phyloP scores from a whole-genome alignment of 1,140 invertebrate species.

The Cheumatopsyche charites region DNA sequence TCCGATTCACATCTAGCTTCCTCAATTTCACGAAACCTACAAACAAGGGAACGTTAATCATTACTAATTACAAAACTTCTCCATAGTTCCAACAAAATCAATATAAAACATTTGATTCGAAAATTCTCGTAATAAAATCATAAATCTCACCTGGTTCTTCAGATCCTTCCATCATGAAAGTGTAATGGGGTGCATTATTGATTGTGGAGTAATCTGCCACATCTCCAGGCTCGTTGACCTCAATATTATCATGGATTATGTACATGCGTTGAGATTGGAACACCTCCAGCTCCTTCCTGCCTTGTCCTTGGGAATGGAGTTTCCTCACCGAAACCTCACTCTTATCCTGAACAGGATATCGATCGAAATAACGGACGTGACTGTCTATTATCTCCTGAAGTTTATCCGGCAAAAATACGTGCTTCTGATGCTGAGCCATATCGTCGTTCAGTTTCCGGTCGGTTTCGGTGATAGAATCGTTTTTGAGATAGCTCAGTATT shows the following conservation, averaged over 20 bases:
- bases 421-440: conserved; percentile 64
- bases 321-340: background rate
- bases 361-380: conserved; percentile 57
- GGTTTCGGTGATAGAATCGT: conserved; percentile 56
- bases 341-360: conserved; percentile 19
- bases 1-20: conserved; percentile 53
- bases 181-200: conserved; percentile 67
- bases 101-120: too few species aligned
- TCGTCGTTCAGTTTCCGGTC: conserved; percentile 58
- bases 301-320: background rate
- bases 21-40: conserved; percentile 65
- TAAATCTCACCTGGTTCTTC: conserved; percentile 67
- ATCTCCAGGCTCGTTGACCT: conserved; percentile 69
- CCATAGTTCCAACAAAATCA: too few species aligned
- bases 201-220: conserved; percentile 66
- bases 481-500: conserved; percentile 56
- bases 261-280: conserved; percentile 70
- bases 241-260: conserved; percentile 77
- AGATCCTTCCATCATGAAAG: conserved; percentile 69
- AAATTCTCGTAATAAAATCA: too few species aligned
- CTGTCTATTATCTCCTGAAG: conserved; percentile 66
- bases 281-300: conserved; percentile 56
- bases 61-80: too few species aligned
- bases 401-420: conserved; percentile 66
- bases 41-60: too few species aligned